Evolutionary conservation across 2,888 invertebrate species (phyloP), one percentile per base, ranked within the genome.

Genomic region (Drosophila affinis): DNA sequence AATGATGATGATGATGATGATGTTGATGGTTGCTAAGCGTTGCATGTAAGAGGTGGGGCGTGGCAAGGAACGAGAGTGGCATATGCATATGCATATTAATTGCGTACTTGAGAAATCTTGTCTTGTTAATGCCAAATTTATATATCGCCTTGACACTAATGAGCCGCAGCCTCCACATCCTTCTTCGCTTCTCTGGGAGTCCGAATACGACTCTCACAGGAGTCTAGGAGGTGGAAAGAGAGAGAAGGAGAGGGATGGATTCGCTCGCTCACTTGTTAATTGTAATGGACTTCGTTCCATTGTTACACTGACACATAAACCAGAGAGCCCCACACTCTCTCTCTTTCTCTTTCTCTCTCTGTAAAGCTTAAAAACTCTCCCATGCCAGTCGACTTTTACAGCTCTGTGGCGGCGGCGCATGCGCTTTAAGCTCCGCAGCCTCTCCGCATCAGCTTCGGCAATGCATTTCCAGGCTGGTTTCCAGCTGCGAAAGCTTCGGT

Each of bases 241-340:
- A 39, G 5, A 39, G 34, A 39, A 0, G 24, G 24, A 5, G 39
- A 14, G n/a, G n/a, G 2, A 14, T 39, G 39, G 39, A 39, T 2
- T 44, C 55, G 17, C 27, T 27, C 44, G 27, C 45, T 56, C 44
- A 45, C n/a, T 54, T 14, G 77, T 77, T 78, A 81, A 78, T 79
- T 84, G 81, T 77, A 76, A 71, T 81, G 65, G 70, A 78, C 75
- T 70, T 59, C 39, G 32, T 90, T 91, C 90, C 90, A 90, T 89
- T 90, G 90, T 89, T 89, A 90, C 90, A 90, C 86, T 90, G 90
- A 91, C 90, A 90, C 79, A 90, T 59, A 89, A 89, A 78, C 57
- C 48, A n/a, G 34, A 21, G 27, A 39, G 27, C 27, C 52, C 48
- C 14, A 14, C 10, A 44, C 10, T 27, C 9, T 10, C 44, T 45